Evolutionary conservation across 2,113 vertebrate genomes (phyloP).

Genomic region (Chascanopsetta lugubris): DNA sequence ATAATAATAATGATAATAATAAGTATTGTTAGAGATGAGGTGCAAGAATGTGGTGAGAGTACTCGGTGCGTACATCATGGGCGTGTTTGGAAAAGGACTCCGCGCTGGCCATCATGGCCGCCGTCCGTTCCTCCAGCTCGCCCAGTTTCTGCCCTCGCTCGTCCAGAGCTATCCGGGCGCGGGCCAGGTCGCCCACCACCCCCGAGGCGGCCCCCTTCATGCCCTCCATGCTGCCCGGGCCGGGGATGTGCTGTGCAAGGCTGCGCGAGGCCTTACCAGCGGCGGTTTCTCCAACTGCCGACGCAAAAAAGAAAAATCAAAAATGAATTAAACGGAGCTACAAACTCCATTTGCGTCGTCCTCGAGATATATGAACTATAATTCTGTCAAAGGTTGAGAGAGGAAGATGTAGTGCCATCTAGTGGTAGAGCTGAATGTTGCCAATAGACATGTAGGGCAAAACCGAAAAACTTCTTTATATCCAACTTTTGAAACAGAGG

Average conservation of each 20-base stretch:
- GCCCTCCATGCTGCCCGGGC: slow-evolving; percentile 94
- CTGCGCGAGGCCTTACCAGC: slow-evolving; percentile 95
- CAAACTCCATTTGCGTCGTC: too few species aligned
- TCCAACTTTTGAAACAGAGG: too few species aligned
- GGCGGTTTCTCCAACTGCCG: slow-evolving; percentile 89
- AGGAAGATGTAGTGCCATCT: too few species aligned
- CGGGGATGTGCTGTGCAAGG: slow-evolving; percentile 97
- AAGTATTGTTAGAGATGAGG: too few species aligned
- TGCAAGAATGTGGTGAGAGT: not conserved
- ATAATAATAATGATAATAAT: too few species aligned
- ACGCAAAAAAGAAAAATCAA: too few species aligned
- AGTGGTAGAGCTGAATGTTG: too few species aligned
- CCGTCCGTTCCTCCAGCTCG: slow-evolving; percentile 94
- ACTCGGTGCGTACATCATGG: slow-evolving; percentile 83
- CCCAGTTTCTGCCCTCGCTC: slow-evolving; percentile 96
- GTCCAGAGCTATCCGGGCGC: slow-evolving; percentile 94
- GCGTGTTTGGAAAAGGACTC: slow-evolving; percentile 98
- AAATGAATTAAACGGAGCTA: too few species aligned
- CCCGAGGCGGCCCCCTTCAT: slow-evolving; percentile 97
- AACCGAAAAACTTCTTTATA: too few species aligned
- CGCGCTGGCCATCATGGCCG: slow-evolving; percentile 97
- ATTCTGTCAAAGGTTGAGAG: too few species aligned
- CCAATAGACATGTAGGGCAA: too few species aligned
- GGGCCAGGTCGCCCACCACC: slow-evolving; percentile 92
- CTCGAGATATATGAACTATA: too few species aligned